Conservation (phyloP, 2,888 invertebrate genomes). For the Sarcophaga variegata region DNA sequence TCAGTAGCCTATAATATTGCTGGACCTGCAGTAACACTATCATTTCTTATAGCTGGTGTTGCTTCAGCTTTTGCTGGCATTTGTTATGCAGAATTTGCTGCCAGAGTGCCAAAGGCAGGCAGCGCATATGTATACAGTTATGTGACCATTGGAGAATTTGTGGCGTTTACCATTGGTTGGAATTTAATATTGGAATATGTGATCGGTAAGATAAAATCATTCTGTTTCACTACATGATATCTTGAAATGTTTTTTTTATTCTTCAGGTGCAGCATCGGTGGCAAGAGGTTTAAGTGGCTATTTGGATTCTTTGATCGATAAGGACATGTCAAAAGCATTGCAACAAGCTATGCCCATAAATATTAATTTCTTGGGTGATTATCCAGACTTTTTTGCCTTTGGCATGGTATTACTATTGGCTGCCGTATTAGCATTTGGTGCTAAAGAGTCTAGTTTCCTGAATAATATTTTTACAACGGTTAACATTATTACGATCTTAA, state of each 20-base stretch:
- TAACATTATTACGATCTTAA: slow-evolving; percentile 91
- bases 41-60: slow-evolving; percentile 95
- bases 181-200: slow-evolving; percentile 91
- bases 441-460: slow-evolving; percentile 90
- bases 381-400: slow-evolving; percentile 88
- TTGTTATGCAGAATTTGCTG: slow-evolving; percentile 92
- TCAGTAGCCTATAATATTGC: slow-evolving; percentile 92
- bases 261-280: slow-evolving; percentile 88
- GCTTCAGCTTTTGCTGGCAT: slow-evolving; percentile 95
- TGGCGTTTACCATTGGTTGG: slow-evolving; percentile 92
- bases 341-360: slow-evolving; percentile 84
- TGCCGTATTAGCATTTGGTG: slow-evolving; percentile 87
- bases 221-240: no score
- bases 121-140: slow-evolving; percentile 94
- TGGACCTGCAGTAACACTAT: slow-evolving; percentile 95
- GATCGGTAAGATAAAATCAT: slow-evolving; percentile 83
- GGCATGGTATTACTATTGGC: slow-evolving; percentile 85
- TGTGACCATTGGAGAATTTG: slow-evolving; percentile 90
- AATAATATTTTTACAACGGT: slow-evolving; percentile 96
- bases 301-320: slow-evolving; percentile 85
- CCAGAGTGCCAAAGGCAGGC: slow-evolving; percentile 90
- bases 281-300: slow-evolving; percentile 89
- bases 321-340: slow-evolving; percentile 84
- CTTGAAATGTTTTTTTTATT: no score
- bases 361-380: slow-evolving; percentile 85